Percentiles rank a stretch among this genome's conserved stretches.
Evolutionary conservation across 2,888 invertebrate species (phyloP).

Genomic region (Acanthosepion pharaonis): DNA sequence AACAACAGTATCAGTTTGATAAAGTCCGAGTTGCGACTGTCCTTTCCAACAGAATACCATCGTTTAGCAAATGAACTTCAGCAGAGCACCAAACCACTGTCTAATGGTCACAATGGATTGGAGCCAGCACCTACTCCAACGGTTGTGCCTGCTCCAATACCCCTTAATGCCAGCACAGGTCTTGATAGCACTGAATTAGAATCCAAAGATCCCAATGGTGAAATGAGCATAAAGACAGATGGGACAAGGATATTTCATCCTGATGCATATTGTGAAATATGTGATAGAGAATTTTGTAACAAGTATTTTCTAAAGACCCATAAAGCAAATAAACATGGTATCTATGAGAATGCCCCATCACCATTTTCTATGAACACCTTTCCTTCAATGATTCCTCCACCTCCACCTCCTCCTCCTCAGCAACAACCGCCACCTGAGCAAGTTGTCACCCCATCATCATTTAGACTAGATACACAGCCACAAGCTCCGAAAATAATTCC

Average conservation of each 20-base stretch:
- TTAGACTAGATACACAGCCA: constrained; percentile 46
- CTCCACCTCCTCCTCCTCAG: constrained; percentile 58
- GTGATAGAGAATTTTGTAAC: constrained; percentile 99
- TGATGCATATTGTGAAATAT: constrained; percentile 96
- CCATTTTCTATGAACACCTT: constrained; percentile 61
- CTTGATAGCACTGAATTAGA: constrained; percentile 48
- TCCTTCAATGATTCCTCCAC: constrained; percentile 54
- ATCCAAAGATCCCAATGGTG: constrained; percentile 51
- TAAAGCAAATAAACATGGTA: constrained; percentile 97
- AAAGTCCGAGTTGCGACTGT: constrained; percentile 54
- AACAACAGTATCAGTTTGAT: constrained; percentile 44
- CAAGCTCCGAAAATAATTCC: constrained; percentile 47
- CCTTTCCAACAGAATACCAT: constrained; percentile 78
- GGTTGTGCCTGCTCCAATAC: constrained; percentile 43
- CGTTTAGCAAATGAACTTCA: constrained; percentile 88
- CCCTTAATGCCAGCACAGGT: constrained; percentile 49
- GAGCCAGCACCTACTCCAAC: constrained; percentile 46
- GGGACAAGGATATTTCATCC: constrained; percentile 86
- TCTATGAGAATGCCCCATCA: constrained; percentile 75
- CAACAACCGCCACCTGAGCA: constrained; percentile 49
- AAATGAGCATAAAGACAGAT: constrained; percentile 48
- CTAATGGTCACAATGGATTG: constrained; percentile 62
- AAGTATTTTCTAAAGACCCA: constrained; percentile 98
- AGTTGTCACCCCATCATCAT: constrained; percentile 43
- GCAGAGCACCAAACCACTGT: constrained; percentile 60